phyloP scores from a whole-genome alignment of 2,113 vertebrate genomes.

The Oxygymnocypris stewartii region DNA sequence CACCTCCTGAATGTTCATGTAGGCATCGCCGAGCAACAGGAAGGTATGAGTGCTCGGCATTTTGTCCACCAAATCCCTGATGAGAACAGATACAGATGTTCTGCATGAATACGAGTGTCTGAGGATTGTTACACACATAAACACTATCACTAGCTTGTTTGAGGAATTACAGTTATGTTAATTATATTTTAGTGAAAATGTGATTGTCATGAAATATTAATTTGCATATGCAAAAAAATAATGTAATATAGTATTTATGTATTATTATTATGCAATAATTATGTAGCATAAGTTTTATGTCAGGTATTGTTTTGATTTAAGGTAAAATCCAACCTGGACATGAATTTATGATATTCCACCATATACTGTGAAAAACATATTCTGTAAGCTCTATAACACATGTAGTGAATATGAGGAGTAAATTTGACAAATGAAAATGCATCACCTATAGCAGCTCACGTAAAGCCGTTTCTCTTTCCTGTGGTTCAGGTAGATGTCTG shows the following conservation, averaged over 20 bases:
- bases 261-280: background rate
- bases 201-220: background rate
- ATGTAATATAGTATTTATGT: background rate
- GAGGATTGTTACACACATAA: background rate
- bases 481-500: conserved; percentile 88
- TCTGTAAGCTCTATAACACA: background rate
- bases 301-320: background rate
- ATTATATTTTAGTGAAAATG: background rate
- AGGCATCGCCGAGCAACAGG: conserved; percentile 92
- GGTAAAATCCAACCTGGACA: background rate
- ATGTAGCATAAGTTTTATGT: background rate
- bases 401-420: background rate
- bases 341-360: background rate
- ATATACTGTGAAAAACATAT: background rate
- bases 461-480: conserved; percentile 93
- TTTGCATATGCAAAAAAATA: background rate
- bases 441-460: conserved; percentile 90
- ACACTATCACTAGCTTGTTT: background rate
- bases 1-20: conserved; percentile 97
- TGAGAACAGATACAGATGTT: conserved; percentile 50
- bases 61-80: conserved; percentile 92
- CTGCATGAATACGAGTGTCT: background rate
- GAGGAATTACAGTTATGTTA: background rate
- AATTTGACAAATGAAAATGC: background rate
- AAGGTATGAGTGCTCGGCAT: conserved; percentile 84